phyloP scores from a whole-genome alignment of 92 coral and sea anemone genomes.

The Porites cylindrica region DNA sequence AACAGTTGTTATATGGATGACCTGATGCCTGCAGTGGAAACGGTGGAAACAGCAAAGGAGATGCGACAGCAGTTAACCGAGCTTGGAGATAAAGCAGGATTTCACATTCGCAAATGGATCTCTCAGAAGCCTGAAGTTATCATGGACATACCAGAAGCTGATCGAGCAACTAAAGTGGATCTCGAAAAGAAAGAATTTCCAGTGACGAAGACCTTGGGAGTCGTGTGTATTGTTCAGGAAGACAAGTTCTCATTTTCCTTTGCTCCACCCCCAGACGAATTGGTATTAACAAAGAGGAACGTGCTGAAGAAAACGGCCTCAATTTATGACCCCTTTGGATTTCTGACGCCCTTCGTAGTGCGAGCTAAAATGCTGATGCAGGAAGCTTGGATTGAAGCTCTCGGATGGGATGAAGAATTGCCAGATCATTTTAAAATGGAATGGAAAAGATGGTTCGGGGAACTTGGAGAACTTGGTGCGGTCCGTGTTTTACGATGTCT shows the following conservation, averaged over 20 bases:
- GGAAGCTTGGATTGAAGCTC: conserved; percentile 39
- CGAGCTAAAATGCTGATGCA: conserved; percentile 30
- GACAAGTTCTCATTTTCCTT: conserved; percentile 61
- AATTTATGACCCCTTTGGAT: conserved; percentile 50
- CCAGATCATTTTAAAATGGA: conserved; percentile 22
- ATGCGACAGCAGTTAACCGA: conserved; percentile 56
- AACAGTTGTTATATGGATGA: conserved; percentile 73
- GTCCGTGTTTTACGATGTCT: conserved; percentile 42
- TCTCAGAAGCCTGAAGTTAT: conserved; percentile 58
- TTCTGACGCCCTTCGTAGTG: conserved; percentile 42
- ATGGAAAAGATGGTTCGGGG: conserved; percentile 39
- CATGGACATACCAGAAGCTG: conserved; percentile 42
- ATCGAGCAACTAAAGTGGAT: conserved; percentile 55
- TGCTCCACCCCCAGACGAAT: conserved; percentile 49
- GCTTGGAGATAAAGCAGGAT: conserved; percentile 66
- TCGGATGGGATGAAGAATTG: conserved; percentile 36
- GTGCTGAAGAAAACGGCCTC: conserved; percentile 55
- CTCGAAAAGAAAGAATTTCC: conserved; percentile 60
- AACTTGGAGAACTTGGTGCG: conserved; percentile 27
- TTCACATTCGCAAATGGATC: conserved; percentile 73
- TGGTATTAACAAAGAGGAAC: conserved; percentile 56
- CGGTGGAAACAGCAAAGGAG: conserved; percentile 10
- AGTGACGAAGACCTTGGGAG: conserved; percentile 58
- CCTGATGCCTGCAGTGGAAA: conserved; percentile 66
- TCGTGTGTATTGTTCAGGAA: conserved; percentile 61